Percentiles rank a stretch among this genome's conserved stretches.
phyloP scores from a whole-genome alignment of 2,888 invertebrate species.

The Rhopalosiphum nymphaeae region DNA sequence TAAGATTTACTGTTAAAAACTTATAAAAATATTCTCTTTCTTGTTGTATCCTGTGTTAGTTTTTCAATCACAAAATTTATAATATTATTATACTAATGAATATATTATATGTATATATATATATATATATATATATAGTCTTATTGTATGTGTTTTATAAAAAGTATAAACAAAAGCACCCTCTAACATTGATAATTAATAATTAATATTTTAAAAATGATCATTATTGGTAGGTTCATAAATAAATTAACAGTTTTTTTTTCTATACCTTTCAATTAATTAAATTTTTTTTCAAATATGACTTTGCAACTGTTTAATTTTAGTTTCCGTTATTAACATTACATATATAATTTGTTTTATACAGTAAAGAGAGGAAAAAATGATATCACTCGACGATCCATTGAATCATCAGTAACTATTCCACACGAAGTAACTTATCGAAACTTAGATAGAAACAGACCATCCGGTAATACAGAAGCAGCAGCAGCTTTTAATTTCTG shows the following conservation, averaged over 20 bases:
- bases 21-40: not conserved
- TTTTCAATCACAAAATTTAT: not conserved
- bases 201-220: not conserved
- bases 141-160: too few relatives aligned
- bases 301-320: not conserved
- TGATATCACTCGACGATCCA: slow-evolving; percentile 77
- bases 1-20: not conserved
- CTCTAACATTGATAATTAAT: not conserved
- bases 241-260: not conserved
- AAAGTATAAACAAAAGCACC: not conserved
- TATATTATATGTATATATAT: too few relatives aligned
- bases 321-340: not conserved
- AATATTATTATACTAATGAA: not conserved
- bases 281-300: not conserved
- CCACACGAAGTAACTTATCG: slow-evolving; percentile 87
- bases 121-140: too few relatives aligned
- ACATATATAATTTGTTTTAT: slow-evolving; percentile 52
- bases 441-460: slow-evolving; percentile 75
- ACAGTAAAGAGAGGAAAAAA: slow-evolving; percentile 79
- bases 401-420: slow-evolving; percentile 84
- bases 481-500: slow-evolving; percentile 81
- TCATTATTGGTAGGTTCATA: not conserved
- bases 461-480: slow-evolving; percentile 69
- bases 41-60: not conserved
- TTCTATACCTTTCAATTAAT: too few relatives aligned